Conservation (phyloP, 2,888 invertebrate species). For the Cyclophora albipunctata region DNA sequence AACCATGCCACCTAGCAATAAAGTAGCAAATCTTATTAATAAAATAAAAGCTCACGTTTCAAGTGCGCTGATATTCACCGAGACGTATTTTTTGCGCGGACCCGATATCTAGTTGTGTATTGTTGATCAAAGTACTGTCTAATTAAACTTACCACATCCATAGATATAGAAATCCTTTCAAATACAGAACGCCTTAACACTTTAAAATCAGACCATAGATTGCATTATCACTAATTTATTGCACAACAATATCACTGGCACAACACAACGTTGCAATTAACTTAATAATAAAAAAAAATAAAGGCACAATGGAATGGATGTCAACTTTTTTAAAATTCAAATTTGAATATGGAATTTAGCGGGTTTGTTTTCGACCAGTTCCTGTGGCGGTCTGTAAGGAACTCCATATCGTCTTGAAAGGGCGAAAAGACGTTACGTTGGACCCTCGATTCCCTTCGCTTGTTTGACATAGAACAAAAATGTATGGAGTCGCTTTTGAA, state of each 20-base stretch:
- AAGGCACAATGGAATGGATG: too few relatives aligned
- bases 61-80: too few relatives aligned
- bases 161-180: not conserved
- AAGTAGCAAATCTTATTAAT: too few relatives aligned
- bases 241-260: conserved; percentile 22
- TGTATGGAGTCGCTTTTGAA: conserved; percentile 31
- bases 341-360: conserved; percentile 31
- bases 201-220: conserved; percentile 8
- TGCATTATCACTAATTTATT: conserved; percentile 20
- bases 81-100: too few relatives aligned
- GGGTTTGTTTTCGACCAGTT: conserved; percentile 42
- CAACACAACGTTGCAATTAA: not conserved
- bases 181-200: not conserved
- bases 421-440: conserved; percentile 67
- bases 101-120: too few relatives aligned
- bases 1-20: too few relatives aligned
- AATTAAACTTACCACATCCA: conserved; percentile 20
- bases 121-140: too few relatives aligned
- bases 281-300: too few relatives aligned
- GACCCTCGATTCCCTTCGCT: conserved; percentile 61
- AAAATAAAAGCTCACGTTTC: too few relatives aligned
- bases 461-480: conserved; percentile 30
- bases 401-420: conserved; percentile 55
- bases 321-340: conserved; percentile 16
- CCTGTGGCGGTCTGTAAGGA: conserved; percentile 62